Evolutionary conservation across 2,797 vertebrate genomes (phyloP).

Genomic region (Galaxias olidus): DNA sequence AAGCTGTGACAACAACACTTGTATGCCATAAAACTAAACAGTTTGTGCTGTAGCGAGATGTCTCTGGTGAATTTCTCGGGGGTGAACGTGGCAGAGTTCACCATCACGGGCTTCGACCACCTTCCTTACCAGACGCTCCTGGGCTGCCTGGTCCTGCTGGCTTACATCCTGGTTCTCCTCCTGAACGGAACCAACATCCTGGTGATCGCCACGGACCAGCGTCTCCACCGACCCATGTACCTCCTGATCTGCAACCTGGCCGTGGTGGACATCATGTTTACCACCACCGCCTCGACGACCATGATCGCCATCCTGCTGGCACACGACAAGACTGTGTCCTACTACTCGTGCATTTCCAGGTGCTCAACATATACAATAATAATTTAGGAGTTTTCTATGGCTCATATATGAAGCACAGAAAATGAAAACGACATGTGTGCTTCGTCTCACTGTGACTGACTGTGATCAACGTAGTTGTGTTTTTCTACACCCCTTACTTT

Average conservation of each 20-base stretch:
- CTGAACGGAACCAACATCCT: slow-evolving; percentile 31
- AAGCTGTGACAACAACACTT: not conserved
- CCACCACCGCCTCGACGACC: slow-evolving; percentile 25
- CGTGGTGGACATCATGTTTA: slow-evolving; percentile 37
- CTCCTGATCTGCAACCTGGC: slow-evolving; percentile 49
- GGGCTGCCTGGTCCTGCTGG: slow-evolving; percentile 31
- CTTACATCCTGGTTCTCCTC: slow-evolving; percentile 38
- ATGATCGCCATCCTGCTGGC: slow-evolving; percentile 42
- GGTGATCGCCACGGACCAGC: slow-evolving; percentile 31
- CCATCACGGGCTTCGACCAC: slow-evolving; percentile 39
- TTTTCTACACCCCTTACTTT: no score
- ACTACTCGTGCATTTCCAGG: slow-evolving; percentile 28
- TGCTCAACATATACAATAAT: slow-evolving; percentile 14
- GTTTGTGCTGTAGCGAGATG: slow-evolving; percentile 11
- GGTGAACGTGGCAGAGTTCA: slow-evolving; percentile 33
- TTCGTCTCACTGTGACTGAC: no score
- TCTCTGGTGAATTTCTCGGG: slow-evolving; percentile 20
- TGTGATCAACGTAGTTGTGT: no score
- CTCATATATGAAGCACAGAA: no score
- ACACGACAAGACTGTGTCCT: slow-evolving; percentile 35
- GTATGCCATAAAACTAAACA: no score
- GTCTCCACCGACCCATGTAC: slow-evolving; percentile 46
- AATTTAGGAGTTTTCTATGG: slow-evolving; percentile 21
- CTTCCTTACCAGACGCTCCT: slow-evolving; percentile 35
- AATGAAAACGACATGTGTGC: no score